phyloP scores from a whole-genome alignment of 2,888 invertebrate genomes.

The Venusia cambrica region DNA sequence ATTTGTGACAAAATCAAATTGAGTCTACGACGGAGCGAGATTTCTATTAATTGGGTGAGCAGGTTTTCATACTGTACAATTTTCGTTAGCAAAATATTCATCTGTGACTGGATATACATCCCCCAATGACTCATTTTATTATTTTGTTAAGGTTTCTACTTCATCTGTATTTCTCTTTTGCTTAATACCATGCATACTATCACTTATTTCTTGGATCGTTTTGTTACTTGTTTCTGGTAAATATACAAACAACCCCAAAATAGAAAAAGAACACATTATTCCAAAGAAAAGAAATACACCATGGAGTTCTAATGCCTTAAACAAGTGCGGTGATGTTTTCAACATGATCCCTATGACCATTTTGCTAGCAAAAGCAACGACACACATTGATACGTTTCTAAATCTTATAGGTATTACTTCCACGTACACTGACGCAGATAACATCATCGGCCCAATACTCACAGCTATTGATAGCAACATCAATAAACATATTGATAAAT shows the following conservation, averaged over 20 bases:
- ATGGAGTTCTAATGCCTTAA: constrained; percentile 34
- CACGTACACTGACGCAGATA: constrained; percentile 34
- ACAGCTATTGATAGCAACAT: constrained; percentile 36
- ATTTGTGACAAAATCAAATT: too few relatives aligned
- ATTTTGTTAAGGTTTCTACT: too few relatives aligned
- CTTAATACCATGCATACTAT: constrained; percentile 24
- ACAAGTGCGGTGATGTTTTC: constrained; percentile 38
- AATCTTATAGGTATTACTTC: constrained; percentile 40
- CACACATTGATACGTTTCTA: constrained; percentile 33
- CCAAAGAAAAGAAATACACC: constrained; percentile 39
- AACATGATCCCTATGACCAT: constrained; percentile 22
- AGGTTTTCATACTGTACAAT: too few relatives aligned
- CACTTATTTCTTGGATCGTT: constrained; percentile 43
- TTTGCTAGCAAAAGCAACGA: constrained; percentile 19
- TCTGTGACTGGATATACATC: too few relatives aligned
- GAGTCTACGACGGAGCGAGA: too few relatives aligned
- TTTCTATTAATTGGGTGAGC: too few relatives aligned
- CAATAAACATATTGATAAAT: constrained; percentile 33
- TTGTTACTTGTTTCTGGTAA: constrained; percentile 51
- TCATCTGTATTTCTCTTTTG: too few relatives aligned
- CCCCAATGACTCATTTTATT: too few relatives aligned
- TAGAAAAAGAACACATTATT: constrained; percentile 16
- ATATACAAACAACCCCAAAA: constrained; percentile 34
- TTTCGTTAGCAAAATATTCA: too few relatives aligned
- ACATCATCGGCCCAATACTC: constrained; percentile 40